Conservation (phyloP, 2,888 invertebrate species). For the Macroteleia sp. region DNA sequence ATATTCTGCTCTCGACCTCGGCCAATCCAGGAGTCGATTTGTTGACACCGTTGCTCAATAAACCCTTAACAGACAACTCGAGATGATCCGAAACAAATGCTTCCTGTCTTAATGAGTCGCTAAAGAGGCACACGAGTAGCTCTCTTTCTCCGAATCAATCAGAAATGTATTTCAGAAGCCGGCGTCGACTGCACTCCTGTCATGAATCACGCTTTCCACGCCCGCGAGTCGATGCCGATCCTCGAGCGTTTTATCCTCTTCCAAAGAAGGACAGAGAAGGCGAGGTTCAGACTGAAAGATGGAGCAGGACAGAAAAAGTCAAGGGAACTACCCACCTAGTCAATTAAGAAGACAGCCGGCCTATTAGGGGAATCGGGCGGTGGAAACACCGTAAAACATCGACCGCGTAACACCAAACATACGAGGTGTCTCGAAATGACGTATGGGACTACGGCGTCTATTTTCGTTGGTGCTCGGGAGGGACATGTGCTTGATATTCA, state of each 20-base stretch:
- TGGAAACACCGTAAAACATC: conserved; percentile 67
- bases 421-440: conserved; percentile 76
- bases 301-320: conserved; percentile 19
- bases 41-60: conserved; percentile 49
- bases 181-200: conserved; percentile 23
- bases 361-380: conserved; percentile 75
- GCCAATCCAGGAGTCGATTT: no score
- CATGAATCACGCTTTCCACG: conserved; percentile 63
- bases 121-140: conserved; percentile 38
- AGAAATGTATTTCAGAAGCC: conserved; percentile 46
- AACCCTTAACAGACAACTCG: conserved; percentile 14
- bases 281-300: neutral
- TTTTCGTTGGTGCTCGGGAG: no score
- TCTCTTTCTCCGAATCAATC: conserved; percentile 45
- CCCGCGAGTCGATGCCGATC: conserved; percentile 52
- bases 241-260: conserved; percentile 29
- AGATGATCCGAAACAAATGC: conserved; percentile 55
- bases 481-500: conserved; percentile 82
- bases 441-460: conserved; percentile 78
- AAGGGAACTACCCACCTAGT: conserved; percentile 77
- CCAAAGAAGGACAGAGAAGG: neutral
- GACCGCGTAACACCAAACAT: conserved; percentile 69
- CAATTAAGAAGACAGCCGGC: conserved; percentile 82
- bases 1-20: no score
- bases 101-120: conserved; percentile 58